Evolutionary conservation across 1,140 invertebrate species (phyloP).

Genomic region (Pseudomyrmex gracilis): DNA sequence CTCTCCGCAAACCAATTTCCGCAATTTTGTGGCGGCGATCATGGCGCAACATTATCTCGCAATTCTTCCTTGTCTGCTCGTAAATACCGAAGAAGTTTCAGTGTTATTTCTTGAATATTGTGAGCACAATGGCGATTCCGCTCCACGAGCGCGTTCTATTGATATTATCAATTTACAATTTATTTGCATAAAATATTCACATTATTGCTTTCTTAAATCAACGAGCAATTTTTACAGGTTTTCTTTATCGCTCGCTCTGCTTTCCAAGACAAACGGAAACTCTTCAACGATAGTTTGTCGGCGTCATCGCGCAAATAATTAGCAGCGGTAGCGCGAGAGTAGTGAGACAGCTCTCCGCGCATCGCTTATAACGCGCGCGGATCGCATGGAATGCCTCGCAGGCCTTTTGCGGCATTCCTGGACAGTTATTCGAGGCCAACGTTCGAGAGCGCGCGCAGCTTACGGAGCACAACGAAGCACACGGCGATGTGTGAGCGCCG

Average conservation of each 20-base stretch:
- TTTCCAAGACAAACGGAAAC: neutral
- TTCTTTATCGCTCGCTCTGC: neutral
- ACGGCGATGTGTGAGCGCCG: conserved; percentile 4
- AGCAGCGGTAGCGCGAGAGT: conserved; percentile 22
- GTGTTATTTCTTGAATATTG: no score
- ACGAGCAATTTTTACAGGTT: no score
- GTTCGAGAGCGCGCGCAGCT: conserved; percentile 57
- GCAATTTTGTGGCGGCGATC: conserved; percentile 12
- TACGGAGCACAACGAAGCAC: conserved; percentile 18
- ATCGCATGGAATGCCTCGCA: conserved; percentile 67
- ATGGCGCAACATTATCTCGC: neutral
- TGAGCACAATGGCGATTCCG: no score
- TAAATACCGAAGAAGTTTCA: no score
- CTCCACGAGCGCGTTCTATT: neutral
- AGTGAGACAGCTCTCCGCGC: conserved; percentile 23
- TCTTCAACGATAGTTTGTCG: neutral
- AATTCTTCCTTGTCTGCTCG: no score
- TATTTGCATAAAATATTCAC: neutral
- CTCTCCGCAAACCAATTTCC: conserved; percentile 11
- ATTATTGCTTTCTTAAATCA: neutral
- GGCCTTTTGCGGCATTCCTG: conserved; percentile 70
- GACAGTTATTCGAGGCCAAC: conserved; percentile 75
- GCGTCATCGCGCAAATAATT: conserved; percentile 62
- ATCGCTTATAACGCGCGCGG: conserved; percentile 54
- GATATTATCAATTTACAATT: conserved; percentile 8